Conservation (phyloP, 2,888 invertebrate genomes). For the Auanema sp. region DNA sequence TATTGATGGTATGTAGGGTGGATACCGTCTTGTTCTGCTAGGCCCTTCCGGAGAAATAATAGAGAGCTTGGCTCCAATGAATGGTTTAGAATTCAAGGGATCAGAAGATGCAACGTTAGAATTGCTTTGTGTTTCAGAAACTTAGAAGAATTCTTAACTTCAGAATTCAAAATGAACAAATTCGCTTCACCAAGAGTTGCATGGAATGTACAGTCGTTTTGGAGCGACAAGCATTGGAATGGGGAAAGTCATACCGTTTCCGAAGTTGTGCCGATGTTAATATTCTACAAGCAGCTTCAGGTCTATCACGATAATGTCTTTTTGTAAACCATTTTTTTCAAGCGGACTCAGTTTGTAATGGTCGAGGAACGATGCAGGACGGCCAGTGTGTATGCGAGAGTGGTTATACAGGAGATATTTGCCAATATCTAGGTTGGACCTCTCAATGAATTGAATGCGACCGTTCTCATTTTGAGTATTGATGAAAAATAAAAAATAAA, state of each 20-base stretch:
- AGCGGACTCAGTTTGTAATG: constrained; percentile 13
- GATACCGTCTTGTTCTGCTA: constrained; percentile 45
- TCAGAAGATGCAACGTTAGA: constrained; percentile 25
- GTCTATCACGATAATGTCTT: background rate
- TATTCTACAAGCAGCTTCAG: constrained; percentile 22
- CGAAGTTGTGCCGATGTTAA: constrained; percentile 87
- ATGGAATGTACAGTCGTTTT: constrained; percentile 79
- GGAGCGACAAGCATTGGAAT: constrained; percentile 85
- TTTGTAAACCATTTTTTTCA: background rate
- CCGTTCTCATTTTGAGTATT: background rate
- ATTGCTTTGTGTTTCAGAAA: background rate
- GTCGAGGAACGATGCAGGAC: constrained; percentile 15
- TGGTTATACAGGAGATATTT: constrained; percentile 79
- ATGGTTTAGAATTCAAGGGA: constrained; percentile 31
- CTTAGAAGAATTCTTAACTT: constrained; percentile 5
- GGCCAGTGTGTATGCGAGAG: constrained; percentile 62
- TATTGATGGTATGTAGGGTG: constrained; percentile 35
- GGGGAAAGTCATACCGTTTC: constrained; percentile 82
- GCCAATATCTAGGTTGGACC: constrained; percentile 74
- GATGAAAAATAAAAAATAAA: background rate
- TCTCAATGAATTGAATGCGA: background rate
- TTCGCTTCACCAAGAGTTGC: constrained; percentile 40
- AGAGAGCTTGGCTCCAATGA: constrained; percentile 39
- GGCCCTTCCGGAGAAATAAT: constrained; percentile 42
- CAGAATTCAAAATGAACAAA: constrained; percentile 30